These are phyloP conservation scores for Bergia puertoricense DNA, from an alignment of 92 coral and sea anemone species.

Conservation along the genomic window DNA sequence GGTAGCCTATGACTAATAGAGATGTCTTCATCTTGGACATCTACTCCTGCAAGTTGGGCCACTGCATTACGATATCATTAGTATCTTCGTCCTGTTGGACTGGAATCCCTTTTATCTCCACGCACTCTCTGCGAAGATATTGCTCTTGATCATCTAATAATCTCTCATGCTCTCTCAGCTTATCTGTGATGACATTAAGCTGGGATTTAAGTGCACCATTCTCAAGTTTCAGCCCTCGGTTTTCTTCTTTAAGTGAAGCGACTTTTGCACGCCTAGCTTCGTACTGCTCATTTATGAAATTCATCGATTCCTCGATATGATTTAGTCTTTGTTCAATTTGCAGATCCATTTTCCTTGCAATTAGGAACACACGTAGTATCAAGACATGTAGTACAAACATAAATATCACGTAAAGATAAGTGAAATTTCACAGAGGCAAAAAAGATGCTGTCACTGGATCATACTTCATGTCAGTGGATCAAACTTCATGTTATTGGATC, in stretches of 20 bases:
- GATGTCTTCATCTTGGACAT: conserved; percentile 1
- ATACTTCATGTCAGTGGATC: no score
- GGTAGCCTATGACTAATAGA: not conserved
- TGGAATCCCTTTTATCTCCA: conserved; percentile 42
- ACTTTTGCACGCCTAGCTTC: conserved; percentile 7
- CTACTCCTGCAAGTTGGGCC: not conserved
- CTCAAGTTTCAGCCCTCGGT: conserved; percentile 1
- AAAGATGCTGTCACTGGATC: no score
- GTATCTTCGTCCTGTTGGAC: conserved; percentile 22
- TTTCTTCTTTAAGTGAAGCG: conserved; percentile 12
- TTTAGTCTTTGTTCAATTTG: not conserved
- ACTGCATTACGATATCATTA: not conserved
- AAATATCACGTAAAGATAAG: no score
- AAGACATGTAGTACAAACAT: no score
- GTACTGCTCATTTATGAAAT: not conserved
- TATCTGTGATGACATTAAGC: conserved; percentile 6
- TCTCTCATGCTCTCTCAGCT: conserved; percentile 11
- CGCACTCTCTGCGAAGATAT: conserved; percentile 28
- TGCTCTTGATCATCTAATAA: conserved; percentile 21
- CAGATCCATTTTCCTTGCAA: not conserved
- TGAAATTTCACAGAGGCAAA: no score
- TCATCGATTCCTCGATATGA: not conserved
- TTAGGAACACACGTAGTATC: not conserved
- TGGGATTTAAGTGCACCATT: not conserved
- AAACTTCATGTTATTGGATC: no score